Evolutionary conservation across 2,113 vertebrate species (phyloP), one percentile per base, ranked within the genome.

Genomic region (Scomber scombrus): DNA sequence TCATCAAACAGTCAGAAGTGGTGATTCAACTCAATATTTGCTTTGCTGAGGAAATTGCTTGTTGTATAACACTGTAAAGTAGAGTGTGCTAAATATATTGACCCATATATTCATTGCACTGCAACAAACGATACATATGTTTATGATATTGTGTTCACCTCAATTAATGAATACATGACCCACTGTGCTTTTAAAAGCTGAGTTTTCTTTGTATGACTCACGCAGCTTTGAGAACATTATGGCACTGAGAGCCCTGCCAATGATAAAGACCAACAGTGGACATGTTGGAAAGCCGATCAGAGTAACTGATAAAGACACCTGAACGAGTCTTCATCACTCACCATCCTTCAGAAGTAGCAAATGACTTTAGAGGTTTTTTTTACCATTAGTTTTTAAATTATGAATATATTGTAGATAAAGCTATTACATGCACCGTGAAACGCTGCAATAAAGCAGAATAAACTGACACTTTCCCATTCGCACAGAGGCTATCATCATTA

Each of bases 371-470:
- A 3, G 23, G 21, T 34, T 63, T 76, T 58, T 67, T 47, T 43
- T 10, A 40, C 29, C 29, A 77, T 29, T 18, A 40, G 12, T 72
- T 75, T 72, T 75, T 75, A 56, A 64, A 77, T 77, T 56, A 83
- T 80, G 23, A 52, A 87, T 82, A 52, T 34, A 34, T 7, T 34
- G 31, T 10, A 52, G 21, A 80, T 71, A 23, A 75, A 88, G 75
- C 16, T 8, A 6, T 40, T 10, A 40, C 34, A 57, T 75, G 29
- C 60, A 54, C 40, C 15, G 50, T 75, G 67, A 77, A 66, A 82
- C 84, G 76, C 68, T 78, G 51, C 54, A 82, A 87, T 87, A 73
- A 83, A 69, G 58, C n/a, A 51, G 51, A 78, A 76, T 47, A 71
- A 21, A 68, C 29, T 47, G 61, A 82, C 18, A 49, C 52, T 40